phyloP scores from a whole-genome alignment of 1,140 invertebrate species.

The Drosophila sucinea region DNA sequence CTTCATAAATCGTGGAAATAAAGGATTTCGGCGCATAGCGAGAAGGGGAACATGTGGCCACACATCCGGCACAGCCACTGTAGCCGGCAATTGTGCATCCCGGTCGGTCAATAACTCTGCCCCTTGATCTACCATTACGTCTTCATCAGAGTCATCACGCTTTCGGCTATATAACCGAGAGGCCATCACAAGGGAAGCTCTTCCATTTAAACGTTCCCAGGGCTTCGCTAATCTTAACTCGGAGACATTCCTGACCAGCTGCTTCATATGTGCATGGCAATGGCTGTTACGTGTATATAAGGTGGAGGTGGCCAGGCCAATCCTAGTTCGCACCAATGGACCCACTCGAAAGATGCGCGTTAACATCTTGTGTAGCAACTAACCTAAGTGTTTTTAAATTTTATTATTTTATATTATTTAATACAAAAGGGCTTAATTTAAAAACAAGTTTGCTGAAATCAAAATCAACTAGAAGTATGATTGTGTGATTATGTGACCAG shows the following conservation, averaged over 20 bases:
- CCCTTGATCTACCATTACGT: constrained; percentile 32
- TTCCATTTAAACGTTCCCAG: constrained; percentile 38
- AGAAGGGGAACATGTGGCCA: constrained; percentile 98
- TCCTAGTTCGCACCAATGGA: constrained; percentile 39
- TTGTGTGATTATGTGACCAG: constrained; percentile 72
- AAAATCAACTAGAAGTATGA: constrained; percentile 44
- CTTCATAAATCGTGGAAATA: constrained; percentile 99
- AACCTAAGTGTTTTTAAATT: not conserved
- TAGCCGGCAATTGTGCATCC: constrained; percentile 88
- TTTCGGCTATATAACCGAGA: constrained; percentile 58
- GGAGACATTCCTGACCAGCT: constrained; percentile 33
- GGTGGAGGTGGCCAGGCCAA: constrained; percentile 47
- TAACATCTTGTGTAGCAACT: constrained; percentile 44
- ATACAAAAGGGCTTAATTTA: not conserved
- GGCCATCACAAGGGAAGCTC: constrained; percentile 31
- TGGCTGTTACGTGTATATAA: constrained; percentile 42
- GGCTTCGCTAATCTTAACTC: not conserved
- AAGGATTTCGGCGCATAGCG: constrained; percentile 96
- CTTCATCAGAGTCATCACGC: constrained; percentile 51
- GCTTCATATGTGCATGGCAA: constrained; percentile 39
- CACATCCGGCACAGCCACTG: constrained; percentile 97
- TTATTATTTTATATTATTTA: constrained; percentile 1
- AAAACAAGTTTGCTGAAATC: constrained; percentile 24
- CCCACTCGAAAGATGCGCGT: constrained; percentile 59
- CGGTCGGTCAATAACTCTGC: constrained; percentile 48